phyloP scores from a whole-genome alignment of 1,140 invertebrate genomes.

The Drosophila paulistorum region DNA sequence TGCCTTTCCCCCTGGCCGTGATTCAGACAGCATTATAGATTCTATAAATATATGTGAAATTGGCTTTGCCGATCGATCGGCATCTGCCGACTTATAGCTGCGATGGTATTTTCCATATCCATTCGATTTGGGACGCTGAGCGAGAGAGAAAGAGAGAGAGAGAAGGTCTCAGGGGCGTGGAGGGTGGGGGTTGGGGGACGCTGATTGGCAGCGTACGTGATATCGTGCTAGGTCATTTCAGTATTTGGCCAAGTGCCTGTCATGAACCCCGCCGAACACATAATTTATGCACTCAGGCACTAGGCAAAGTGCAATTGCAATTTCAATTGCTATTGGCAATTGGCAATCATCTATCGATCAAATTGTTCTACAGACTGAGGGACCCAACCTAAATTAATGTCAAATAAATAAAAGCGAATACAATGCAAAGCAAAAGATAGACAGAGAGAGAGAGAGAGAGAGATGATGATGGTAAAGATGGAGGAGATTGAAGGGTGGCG shows the following conservation, averaged over 20 bases:
- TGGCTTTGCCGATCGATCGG: no score
- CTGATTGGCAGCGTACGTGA: slow-evolving; percentile 69
- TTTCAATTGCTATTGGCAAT: slow-evolving; percentile 56
- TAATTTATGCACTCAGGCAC: slow-evolving; percentile 58
- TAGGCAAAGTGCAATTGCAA: slow-evolving; percentile 13
- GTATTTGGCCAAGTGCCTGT: slow-evolving; percentile 58
- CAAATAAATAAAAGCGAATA: slow-evolving; percentile 64
- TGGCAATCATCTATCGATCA: slow-evolving; percentile 64
- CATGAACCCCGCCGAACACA: slow-evolving; percentile 33
- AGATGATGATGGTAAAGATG: no score
- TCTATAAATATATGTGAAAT: no score
- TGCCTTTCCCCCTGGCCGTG: no score
- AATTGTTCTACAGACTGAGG: slow-evolving; percentile 22
- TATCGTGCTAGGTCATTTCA: slow-evolving; percentile 40
- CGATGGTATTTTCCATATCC: no score
- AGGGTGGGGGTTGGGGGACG: background rate
- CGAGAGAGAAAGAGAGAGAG: no score
- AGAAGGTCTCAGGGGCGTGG: background rate
- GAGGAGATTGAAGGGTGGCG: background rate
- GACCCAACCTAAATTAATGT: slow-evolving; percentile 68
- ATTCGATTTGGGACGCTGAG: no score
- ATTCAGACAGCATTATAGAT: no score
- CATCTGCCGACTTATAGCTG: no score
- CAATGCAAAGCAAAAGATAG: slow-evolving; percentile 12
- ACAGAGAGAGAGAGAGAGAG: slow-evolving; percentile 44